These are phyloP conservation scores for Xenopus petersii DNA, from an alignment of 2,797 vertebrate species.

Conservation along the genomic window DNA sequence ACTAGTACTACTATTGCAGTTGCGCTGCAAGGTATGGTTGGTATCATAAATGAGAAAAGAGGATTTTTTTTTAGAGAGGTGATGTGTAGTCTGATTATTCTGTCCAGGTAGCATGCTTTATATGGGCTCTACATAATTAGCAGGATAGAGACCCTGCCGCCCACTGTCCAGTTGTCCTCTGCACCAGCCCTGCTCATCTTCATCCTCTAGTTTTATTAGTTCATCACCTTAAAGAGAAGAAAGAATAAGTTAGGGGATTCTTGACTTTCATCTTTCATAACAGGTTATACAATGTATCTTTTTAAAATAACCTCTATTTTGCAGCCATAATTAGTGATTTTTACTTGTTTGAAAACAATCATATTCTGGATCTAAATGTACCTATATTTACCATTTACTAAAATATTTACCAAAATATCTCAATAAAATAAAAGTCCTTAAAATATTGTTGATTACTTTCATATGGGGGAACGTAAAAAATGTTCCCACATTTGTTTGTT, in stretches of 20 bases:
- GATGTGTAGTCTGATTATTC: not conserved
- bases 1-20: not conserved
- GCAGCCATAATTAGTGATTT: too few species aligned
- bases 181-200: constrained; percentile 98
- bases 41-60: not conserved
- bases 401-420: too few species aligned
- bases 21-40: not conserved
- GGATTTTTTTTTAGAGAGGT: not conserved
- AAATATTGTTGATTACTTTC: too few species aligned
- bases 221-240: constrained; percentile 79
- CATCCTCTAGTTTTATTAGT: constrained; percentile 92
- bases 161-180: constrained; percentile 92
- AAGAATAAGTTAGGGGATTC: not conserved
- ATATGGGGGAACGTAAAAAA: too few species aligned
- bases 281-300: too few species aligned
- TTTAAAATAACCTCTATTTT: too few species aligned
- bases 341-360: too few species aligned
- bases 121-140: constrained; percentile 96
- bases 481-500: too few species aligned
- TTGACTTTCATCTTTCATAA: too few species aligned
- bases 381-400: too few species aligned
- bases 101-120: constrained; percentile 57
- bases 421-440: too few species aligned
- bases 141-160: constrained; percentile 90
- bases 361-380: too few species aligned